Conservation (phyloP, 1,140 invertebrate species). For the Micrasema minimum region DNA sequence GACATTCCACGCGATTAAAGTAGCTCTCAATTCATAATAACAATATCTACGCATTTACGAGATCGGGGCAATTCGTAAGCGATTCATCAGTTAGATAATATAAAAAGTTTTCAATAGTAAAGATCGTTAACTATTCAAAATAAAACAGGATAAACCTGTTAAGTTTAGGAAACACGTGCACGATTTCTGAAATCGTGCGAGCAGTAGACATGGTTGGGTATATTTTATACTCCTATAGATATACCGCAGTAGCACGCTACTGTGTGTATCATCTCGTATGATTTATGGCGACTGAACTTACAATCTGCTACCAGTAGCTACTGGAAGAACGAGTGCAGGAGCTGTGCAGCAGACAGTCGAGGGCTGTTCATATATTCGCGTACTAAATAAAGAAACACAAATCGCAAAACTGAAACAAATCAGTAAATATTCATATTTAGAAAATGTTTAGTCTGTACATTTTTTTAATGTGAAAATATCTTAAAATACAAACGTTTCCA, state of each 20-base stretch:
- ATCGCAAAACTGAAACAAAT: too few relatives aligned
- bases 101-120: background rate
- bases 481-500: too few relatives aligned
- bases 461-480: too few relatives aligned
- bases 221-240: too few relatives aligned
- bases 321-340: background rate
- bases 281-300: conserved; percentile 19
- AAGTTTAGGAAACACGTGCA: conserved; percentile 5
- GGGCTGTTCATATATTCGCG: too few relatives aligned
- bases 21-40: conserved; percentile 9
- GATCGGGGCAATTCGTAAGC: background rate
- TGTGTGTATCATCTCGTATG: conserved; percentile 9
- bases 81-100: background rate
- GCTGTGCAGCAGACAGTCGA: background rate
- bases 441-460: too few relatives aligned
- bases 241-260: conserved; percentile 2
- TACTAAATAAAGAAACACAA: too few relatives aligned
- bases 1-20: conserved; percentile 20
- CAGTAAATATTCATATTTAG: too few relatives aligned
- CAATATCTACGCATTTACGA: conserved; percentile 2
- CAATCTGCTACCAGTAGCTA: conserved; percentile 18
- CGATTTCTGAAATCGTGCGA: background rate
- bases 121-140: too few relatives aligned
- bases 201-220: too few relatives aligned
- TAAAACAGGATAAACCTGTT: too few relatives aligned